Percentiles rank a stretch among this genome's conserved stretches.
Conservation (phyloP, 2,113 vertebrate species). For the Beaufortia kweichowensis region DNA sequence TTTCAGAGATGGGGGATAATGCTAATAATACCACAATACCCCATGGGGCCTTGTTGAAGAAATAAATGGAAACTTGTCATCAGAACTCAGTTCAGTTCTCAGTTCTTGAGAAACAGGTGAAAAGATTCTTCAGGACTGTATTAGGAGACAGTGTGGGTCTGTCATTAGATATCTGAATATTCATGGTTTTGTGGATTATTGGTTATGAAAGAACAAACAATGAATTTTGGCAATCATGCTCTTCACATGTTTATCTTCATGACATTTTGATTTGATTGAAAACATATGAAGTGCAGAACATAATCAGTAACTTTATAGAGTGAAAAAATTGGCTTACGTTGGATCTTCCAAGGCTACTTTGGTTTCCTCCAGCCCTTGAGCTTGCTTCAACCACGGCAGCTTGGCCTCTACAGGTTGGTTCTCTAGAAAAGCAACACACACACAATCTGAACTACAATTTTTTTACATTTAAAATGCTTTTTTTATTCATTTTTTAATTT, state of each 20-base stretch:
- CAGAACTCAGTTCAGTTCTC: neutral
- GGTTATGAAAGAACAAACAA: neutral
- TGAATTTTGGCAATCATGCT: neutral
- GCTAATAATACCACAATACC: conserved; percentile 60
- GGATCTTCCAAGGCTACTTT: conserved; percentile 83
- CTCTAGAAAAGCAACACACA: conserved; percentile 71
- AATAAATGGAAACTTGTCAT: conserved; percentile 37
- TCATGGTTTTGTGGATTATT: conserved; percentile 17
- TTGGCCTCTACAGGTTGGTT: conserved; percentile 87
- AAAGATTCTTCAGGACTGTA: neutral
- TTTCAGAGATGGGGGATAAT: conserved; percentile 52
- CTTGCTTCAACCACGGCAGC: conserved; percentile 88
- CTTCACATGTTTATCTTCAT: neutral
- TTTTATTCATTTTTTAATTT: too few species aligned
- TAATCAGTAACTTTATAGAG: neutral
- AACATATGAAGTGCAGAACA: neutral
- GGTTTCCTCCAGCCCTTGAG: conserved; percentile 87
- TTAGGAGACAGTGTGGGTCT: neutral
- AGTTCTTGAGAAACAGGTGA: conserved; percentile 8
- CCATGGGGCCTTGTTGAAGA: conserved; percentile 13
- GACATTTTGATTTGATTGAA: neutral
- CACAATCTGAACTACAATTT: too few species aligned
- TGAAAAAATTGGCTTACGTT: conserved; percentile 74
- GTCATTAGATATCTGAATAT: conserved; percentile 1
- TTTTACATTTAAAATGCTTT: too few species aligned